A percentile compares a stretch with the other conserved stretches of the same genome.
phyloP scores from a whole-genome alignment of 2,888 invertebrate genomes.

The Heliconius sara region DNA sequence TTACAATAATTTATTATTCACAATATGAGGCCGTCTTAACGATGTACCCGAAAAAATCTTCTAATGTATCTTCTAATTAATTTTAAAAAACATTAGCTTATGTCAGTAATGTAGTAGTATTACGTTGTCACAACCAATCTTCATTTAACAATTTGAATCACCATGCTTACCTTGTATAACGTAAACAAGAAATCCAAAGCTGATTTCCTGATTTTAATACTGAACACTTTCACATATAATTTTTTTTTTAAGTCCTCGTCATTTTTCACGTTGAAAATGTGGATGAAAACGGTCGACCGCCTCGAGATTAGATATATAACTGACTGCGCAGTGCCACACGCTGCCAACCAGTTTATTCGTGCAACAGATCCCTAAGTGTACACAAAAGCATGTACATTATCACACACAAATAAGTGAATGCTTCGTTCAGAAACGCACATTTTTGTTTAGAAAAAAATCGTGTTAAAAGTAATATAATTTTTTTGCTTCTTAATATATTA shows the following conservation, averaged over 20 bases:
- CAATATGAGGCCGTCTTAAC: not conserved
- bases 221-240: slow-evolving; percentile 38
- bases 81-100: slow-evolving; percentile 2
- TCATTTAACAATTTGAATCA: not conserved
- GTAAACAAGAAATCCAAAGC: slow-evolving; percentile 6
- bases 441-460: not conserved
- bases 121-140: not conserved
- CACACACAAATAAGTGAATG: slow-evolving; percentile 4
- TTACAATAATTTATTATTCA: not conserved
- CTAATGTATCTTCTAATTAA: not conserved
- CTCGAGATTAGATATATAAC: slow-evolving; percentile 49
- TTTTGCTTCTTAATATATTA: not conserved
- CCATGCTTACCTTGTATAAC: slow-evolving; percentile 29
- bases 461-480: not conserved
- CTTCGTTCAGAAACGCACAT: slow-evolving; percentile 12
- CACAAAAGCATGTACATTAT: slow-evolving; percentile 7
- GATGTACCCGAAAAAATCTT: not conserved
- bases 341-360: slow-evolving; percentile 38
- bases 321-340: slow-evolving; percentile 45
- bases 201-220: not conserved
- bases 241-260: slow-evolving; percentile 31
- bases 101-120: not conserved
- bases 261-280: slow-evolving; percentile 38
- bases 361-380: slow-evolving; percentile 30
- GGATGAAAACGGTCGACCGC: slow-evolving; percentile 39